phyloP scores from a whole-genome alignment of 1,140 invertebrate species.

The Probaryconus sp. region DNA sequence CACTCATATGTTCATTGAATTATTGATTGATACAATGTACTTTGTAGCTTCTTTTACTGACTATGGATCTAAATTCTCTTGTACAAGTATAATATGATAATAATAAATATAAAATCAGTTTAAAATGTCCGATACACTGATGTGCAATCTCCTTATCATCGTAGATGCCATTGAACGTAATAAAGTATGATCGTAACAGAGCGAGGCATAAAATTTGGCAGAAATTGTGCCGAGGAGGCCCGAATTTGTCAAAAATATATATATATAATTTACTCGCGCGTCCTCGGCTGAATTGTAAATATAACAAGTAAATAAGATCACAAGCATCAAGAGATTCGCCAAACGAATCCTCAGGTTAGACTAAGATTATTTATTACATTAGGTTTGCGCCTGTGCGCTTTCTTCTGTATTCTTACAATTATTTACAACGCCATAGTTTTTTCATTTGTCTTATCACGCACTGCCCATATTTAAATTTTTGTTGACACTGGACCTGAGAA shows the following conservation, averaged over 20 bases:
- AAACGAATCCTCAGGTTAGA: constrained; percentile 68
- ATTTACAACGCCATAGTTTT: constrained; percentile 58
- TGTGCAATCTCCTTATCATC: no score
- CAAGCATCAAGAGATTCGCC: constrained; percentile 72
- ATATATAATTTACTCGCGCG: constrained; percentile 64
- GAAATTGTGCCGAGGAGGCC: constrained; percentile 66
- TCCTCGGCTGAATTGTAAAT: constrained; percentile 66
- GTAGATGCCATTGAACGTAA: no score
- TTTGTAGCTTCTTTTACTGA: no score
- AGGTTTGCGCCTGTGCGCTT: constrained; percentile 59
- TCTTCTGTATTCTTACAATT: constrained; percentile 45
- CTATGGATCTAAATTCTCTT: no score
- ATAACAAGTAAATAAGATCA: constrained; percentile 77
- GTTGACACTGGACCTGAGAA: no score
- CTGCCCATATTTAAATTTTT: constrained; percentile 12
- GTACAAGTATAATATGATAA: no score
- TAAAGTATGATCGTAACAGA: constrained; percentile 33
- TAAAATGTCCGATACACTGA: background rate
- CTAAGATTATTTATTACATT: constrained; percentile 68
- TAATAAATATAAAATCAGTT: no score
- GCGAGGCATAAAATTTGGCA: constrained; percentile 75
- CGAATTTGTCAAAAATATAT: no score
- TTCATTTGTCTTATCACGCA: constrained; percentile 26
- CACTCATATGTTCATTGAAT: no score
- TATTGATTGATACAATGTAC: no score